These are phyloP conservation scores for Ascaphus truei DNA, from an alignment of 2,113 vertebrate genomes.

Conservation along the genomic window DNA sequence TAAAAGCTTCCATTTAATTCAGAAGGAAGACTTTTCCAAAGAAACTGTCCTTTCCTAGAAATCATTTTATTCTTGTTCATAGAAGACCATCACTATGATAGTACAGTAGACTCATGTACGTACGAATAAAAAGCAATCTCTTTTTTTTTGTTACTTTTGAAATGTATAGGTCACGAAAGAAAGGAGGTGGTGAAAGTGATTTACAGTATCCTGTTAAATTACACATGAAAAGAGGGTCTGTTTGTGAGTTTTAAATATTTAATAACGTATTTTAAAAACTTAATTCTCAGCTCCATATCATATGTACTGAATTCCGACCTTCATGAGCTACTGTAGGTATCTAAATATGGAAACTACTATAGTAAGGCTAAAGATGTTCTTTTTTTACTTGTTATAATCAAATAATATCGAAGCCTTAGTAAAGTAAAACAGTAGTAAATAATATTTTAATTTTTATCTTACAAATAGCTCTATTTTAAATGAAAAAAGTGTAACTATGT, in stretches of 20 bases:
- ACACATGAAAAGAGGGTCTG: not conserved
- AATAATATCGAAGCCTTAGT: too few species aligned
- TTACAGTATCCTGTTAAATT: conserved; percentile 2
- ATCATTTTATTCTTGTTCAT: conserved; percentile 21
- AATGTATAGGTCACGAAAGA: not conserved
- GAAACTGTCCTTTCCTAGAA: conserved; percentile 25
- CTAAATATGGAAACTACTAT: not conserved
- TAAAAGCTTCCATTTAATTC: conserved; percentile 33
- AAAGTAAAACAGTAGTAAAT: too few species aligned
- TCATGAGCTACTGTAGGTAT: not conserved
- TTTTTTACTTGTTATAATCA: too few species aligned
- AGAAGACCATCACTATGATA: conserved; percentile 1
- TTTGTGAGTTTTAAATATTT: conserved; percentile 18
- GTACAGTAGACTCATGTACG: not conserved
- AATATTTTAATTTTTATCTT: too few species aligned
- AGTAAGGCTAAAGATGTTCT: not conserved
- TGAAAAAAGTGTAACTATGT: too few species aligned
- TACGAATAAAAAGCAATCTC: conserved; percentile 17
- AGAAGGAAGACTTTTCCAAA: conserved; percentile 1
- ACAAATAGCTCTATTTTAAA: too few species aligned
- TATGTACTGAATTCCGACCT: not conserved
- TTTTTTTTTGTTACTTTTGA: conserved; percentile 14
- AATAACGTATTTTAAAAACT: not conserved
- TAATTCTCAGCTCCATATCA: not conserved
- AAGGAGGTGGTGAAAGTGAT: conserved; percentile 13